Evolutionary conservation across 2,113 vertebrate genomes (phyloP).

Genomic region (Colaptes auratus): DNA sequence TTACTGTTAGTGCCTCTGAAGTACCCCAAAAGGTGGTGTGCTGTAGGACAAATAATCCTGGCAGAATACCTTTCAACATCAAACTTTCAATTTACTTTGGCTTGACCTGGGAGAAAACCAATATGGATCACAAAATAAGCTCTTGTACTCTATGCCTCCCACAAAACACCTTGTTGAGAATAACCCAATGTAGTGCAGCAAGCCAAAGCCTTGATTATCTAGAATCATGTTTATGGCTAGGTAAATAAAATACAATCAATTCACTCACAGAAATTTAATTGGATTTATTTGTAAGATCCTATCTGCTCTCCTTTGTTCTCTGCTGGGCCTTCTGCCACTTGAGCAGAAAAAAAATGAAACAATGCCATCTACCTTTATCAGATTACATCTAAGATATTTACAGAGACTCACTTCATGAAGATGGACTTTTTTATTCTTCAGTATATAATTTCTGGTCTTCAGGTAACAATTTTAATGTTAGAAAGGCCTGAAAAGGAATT

Average conservation of each 20-base stretch:
- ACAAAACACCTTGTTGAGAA: background rate
- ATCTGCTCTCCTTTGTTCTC: constrained; percentile 49
- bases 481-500: constrained; percentile 54
- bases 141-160: background rate
- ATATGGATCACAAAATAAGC: background rate
- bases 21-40: background rate
- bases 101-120: background rate
- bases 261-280: constrained; percentile 62
- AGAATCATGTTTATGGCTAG: constrained; percentile 57
- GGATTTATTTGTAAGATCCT: constrained; percentile 60
- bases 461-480: constrained; percentile 62
- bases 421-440: constrained; percentile 45
- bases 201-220: constrained; percentile 46
- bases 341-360: constrained; percentile 66
- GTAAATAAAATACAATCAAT: constrained; percentile 69
- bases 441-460: constrained; percentile 66
- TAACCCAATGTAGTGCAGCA: background rate
- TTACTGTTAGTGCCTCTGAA: background rate
- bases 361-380: constrained; percentile 65
- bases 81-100: background rate
- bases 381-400: constrained; percentile 69
- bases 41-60: background rate
- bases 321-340: constrained; percentile 54
- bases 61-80: background rate
- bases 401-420: constrained; percentile 35